Evolutionary conservation across 1,140 invertebrate species (phyloP).

Genomic region (Himalopsyche phryganea): DNA sequence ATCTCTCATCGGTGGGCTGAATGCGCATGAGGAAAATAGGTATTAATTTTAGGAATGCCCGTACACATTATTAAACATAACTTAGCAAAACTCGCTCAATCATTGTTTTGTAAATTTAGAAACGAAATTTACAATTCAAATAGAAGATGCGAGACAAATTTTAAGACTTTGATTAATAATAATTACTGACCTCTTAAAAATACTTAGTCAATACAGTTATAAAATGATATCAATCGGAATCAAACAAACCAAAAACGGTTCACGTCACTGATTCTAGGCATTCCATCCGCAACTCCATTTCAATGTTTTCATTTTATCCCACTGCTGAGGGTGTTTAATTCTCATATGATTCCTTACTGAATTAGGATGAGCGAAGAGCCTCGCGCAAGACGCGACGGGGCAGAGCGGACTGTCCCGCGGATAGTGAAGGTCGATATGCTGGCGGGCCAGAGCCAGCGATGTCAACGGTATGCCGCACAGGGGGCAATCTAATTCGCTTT

Average conservation of each 20-base stretch:
- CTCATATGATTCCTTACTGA: constrained; percentile 81
- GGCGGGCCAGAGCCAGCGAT: constrained; percentile 62
- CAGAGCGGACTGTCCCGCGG: constrained; percentile 75
- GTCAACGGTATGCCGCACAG: constrained; percentile 64
- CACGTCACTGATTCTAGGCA: too few relatives aligned
- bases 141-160: too few relatives aligned
- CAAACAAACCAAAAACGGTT: too few relatives aligned
- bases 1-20: constrained; percentile 13
- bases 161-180: too few relatives aligned
- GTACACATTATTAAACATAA: too few relatives aligned
- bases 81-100: too few relatives aligned
- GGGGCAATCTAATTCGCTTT: constrained; percentile 43
- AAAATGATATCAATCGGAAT: too few relatives aligned
- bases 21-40: not conserved
- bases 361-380: constrained; percentile 75
- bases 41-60: not conserved
- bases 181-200: too few relatives aligned
- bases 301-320: constrained; percentile 77
- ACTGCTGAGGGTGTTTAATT: constrained; percentile 72
- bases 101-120: too few relatives aligned
- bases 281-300: constrained; percentile 65
- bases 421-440: constrained; percentile 75
- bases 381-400: constrained; percentile 68
- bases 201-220: too few relatives aligned
- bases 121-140: too few relatives aligned